These are phyloP conservation scores for Epicampocera succincta DNA, from an alignment of 2,888 invertebrate species.

Conservation along the genomic window DNA sequence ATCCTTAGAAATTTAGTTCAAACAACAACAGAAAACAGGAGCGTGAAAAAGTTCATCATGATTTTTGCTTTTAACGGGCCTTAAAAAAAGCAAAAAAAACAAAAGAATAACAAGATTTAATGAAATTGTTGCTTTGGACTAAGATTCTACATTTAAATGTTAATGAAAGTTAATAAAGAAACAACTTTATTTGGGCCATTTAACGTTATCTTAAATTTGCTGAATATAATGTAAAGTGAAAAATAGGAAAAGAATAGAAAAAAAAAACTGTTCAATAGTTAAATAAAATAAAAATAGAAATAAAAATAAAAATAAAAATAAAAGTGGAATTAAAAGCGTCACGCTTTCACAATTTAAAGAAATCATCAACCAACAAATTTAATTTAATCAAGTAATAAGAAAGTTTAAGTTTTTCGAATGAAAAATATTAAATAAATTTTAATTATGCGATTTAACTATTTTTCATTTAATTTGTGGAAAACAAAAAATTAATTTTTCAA, in stretches of 20 bases:
- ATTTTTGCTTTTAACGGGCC: neutral
- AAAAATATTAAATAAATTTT: too few species aligned
- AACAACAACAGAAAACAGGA: neutral
- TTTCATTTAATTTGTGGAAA: too few species aligned
- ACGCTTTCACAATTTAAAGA: too few species aligned
- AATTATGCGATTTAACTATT: neutral
- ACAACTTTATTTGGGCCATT: neutral
- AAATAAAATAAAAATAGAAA: too few species aligned
- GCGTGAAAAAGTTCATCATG: neutral
- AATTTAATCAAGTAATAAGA: too few species aligned
- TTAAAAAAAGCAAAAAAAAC: neutral
- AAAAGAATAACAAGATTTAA: neutral
- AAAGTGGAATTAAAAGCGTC: too few species aligned
- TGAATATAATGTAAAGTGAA: neutral
- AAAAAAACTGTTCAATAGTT: neutral
- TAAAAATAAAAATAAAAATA: too few species aligned
- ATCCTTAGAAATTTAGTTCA: neutral
- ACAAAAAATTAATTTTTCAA: too few species aligned
- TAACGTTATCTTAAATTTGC: neutral
- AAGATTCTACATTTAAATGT: neutral
- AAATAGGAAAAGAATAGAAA: neutral
- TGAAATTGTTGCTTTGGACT: neutral
- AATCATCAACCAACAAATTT: too few species aligned
- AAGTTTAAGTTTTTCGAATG: too few species aligned
- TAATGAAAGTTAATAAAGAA: neutral